Base-by-base conservation (phyloP, 2,113 vertebrate species). In the Corynorhinus townsendii region DNA sequence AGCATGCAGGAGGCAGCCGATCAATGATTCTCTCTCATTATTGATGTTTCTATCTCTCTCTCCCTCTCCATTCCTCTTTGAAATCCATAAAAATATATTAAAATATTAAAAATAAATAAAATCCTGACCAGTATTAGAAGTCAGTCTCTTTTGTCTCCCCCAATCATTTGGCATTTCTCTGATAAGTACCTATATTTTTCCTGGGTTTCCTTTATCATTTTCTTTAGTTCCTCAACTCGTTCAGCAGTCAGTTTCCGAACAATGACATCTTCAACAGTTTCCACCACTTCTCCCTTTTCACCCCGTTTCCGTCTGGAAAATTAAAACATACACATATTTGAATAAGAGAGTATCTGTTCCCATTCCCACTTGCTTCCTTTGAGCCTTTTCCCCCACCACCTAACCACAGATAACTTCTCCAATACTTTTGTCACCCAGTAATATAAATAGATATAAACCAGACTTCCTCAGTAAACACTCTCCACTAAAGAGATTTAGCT, bases 221-320 rank as follows among this genome's bases (percentile, higher is more conserved):
- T 99, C 97, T 99, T 99, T 92, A 99, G 93, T 94, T 99, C 99
- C 86, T 99, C 99, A 91, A 99, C 99, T 98, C 99, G 97, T 97
- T 99, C 99, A 33, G 99, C 98, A 35, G 99, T 99, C 92, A 99
- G 97, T 97, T 99, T 99, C 76, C 99, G 98, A 94, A 99, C 99
- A 83, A 99, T 99, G 92, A 99, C 99, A 95, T 99, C 99, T 97
- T 99, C 99, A 59, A 99, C 99, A 1, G 99, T 99, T 98, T 99
- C 99, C 0, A 99, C 99, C 96, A 99, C 99, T 97, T 99, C 99
- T 4, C 99, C 99, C 93, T 99, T 99, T 98, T 99, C 99, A 15
- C 99, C 99, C 22, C 99, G 99, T 96, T 99, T 99, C 96, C 99
- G 99, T 92, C 99, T 99, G 79, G 26, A 96, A 86, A 49, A 92